phyloP scores from a whole-genome alignment of 1,140 invertebrate genomes.

The Trypoxylus dichotomus region DNA sequence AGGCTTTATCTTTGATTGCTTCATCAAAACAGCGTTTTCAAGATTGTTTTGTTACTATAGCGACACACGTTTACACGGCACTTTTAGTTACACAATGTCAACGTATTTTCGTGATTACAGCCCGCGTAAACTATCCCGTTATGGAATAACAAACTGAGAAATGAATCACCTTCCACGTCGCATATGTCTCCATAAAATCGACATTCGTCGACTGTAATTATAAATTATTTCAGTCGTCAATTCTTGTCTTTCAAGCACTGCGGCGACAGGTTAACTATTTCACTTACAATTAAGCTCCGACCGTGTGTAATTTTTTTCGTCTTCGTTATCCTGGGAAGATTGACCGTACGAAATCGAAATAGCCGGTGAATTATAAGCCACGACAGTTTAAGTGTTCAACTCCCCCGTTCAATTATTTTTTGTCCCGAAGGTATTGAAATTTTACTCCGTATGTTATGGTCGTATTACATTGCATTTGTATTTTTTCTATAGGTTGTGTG shows the following conservation, averaged over 20 bases:
- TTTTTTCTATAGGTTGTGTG: too few species aligned
- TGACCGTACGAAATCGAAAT: conserved; percentile 4
- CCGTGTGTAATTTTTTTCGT: neutral
- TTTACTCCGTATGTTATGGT: neutral
- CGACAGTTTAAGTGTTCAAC: conserved; percentile 1
- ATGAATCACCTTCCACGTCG: neutral
- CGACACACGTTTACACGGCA: too few species aligned
- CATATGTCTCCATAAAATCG: neutral
- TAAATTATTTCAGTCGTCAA: conserved; percentile 19
- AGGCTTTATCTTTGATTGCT: too few species aligned
- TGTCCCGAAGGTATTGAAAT: neutral
- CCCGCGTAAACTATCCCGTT: neutral
- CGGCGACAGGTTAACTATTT: neutral
- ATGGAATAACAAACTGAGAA: neutral
- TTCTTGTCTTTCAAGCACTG: too few species aligned
- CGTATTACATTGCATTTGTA: neutral
- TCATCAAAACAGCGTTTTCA: too few species aligned
- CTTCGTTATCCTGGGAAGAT: neutral
- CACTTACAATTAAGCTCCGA: neutral
- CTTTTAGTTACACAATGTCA: too few species aligned
- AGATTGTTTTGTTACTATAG: too few species aligned
- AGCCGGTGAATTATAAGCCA: neutral
- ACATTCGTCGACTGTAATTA: neutral
- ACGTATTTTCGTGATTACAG: neutral
- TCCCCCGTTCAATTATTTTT: conserved; percentile 21